Base-by-base conservation (phyloP, 2,797 vertebrate genomes). In the Neosilurus hyrtlii region DNA sequence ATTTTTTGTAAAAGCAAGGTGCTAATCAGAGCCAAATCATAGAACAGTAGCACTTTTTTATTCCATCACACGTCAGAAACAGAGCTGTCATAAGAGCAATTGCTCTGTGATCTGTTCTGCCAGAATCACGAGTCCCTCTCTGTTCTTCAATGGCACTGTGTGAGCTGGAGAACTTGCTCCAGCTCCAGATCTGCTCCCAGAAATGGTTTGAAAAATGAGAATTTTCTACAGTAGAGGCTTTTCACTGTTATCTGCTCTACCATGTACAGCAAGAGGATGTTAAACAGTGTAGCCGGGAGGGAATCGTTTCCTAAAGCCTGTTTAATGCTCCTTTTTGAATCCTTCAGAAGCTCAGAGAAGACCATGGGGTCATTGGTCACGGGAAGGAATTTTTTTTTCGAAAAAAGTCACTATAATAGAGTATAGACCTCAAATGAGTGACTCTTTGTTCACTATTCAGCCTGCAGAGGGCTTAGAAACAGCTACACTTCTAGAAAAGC, bases 231-330 rank as follows among this genome's bases (percentile, higher is more conserved):
- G 56, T 18, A 63, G n/a, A 71, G 59, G 37, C 56, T 78, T 78
- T 83, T 57, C 74, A 30, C 43, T 71, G 75, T 83, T 79, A 83
- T 83, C 82, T 20, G 18, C 66, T 35, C 37, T 52, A 70, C 56
- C 77, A 77, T 83, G 66, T 59, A 81, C 67, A 61, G 56, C 22
- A 61, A 84, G 77, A 85, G 70, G 63, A 79, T 74, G 77, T 82
- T 37, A 62, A 68, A 71, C 54, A n/a, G 26, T 70, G 52, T 63
- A 71, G 78, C 82, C 63, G 18, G 63, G 49, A 51, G 73, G 62
- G 52, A 76, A 76, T 61, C 73, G 20, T 59, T 75, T 80, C 78
- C 54, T 30, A 66, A 84, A 51, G 61, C 43, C 72, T 51, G 63
- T 57, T 67, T 80, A 68, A 80, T 70, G 79, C 51, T 67, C 12